Conservation (phyloP, 1,140 invertebrate genomes). For the Melipona quadrifasciata region DNA sequence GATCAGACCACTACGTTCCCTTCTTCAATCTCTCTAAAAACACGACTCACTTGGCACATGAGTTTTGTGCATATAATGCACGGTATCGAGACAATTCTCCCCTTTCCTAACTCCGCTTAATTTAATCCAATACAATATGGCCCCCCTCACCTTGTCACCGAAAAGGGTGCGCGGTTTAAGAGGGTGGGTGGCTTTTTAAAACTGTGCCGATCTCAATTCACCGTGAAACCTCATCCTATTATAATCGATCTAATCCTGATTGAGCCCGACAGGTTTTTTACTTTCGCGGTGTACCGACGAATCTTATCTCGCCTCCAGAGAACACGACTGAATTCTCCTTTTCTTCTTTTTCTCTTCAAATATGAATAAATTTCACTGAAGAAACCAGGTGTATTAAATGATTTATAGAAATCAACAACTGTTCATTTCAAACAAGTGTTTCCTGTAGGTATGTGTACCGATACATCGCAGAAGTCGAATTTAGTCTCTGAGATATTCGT, state of each 20-base stretch:
- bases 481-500: no score
- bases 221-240: slow-evolving; percentile 81
- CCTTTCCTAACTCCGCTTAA: slow-evolving; percentile 71
- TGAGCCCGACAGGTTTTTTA: slow-evolving; percentile 72
- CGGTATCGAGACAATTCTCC: slow-evolving; percentile 65
- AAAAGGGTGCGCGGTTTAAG: slow-evolving; percentile 70
- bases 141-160: slow-evolving; percentile 62
- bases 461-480: no score
- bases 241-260: slow-evolving; percentile 77
- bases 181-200: slow-evolving; percentile 80
- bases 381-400: not conserved
- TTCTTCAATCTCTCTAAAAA: slow-evolving; percentile 59
- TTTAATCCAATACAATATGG: slow-evolving; percentile 82
- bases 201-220: slow-evolving; percentile 77
- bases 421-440: no score
- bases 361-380: not conserved
- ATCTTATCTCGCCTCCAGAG: not conserved
- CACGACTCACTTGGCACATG: slow-evolving; percentile 80
- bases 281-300: slow-evolving; percentile 60
- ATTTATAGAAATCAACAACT: no score
- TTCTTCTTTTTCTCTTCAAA: not conserved
- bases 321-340: not conserved
- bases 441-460: no score
- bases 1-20: slow-evolving; percentile 40
- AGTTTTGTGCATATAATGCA: slow-evolving; percentile 76